Base-by-base conservation (phyloP, 2,888 invertebrate genomes). In the Leptinotarsa peninsularis region DNA sequence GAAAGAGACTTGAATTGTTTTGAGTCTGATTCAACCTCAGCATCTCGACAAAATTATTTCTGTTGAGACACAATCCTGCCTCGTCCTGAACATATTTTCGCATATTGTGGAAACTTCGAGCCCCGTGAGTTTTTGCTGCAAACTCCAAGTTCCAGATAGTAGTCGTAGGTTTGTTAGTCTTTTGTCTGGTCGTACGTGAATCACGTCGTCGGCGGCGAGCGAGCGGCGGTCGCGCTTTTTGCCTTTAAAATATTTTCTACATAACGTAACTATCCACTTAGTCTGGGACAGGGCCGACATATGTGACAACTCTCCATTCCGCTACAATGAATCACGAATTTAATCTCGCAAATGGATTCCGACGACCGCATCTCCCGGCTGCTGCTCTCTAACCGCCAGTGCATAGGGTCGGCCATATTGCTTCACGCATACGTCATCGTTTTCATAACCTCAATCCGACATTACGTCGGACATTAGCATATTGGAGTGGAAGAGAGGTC, bases 331-430 rank as follows among this genome's bases (percentile, higher is more conserved):
- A 91, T 91, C 91, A 91, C 90, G 91, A 91, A 90, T 90, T 92
- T 93, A 93, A 93, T 93, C 91, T 92, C 91, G 89, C 92, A 92
- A 93, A 93, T 93, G 92, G 91, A 90, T 88, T 87, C 89, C 81
- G 89, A 89, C 86, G 89, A 89, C 86, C 86, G 83, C 86, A 86
- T 84, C 79, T 82, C 69, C 63, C 60, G 43, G 67, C 63, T 10
- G 23, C n/a, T 52, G 63, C 76, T 58, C 71, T 67, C 71, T 75
- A 75, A 78, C 77, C 76, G 75, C 76, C 77, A 72, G 76, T 67
- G 73, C 75, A 75, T 73, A 73, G 80, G 83, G 81, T 81, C 84
- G 82, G 86, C 87, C 88, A 88, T 88, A 88, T 88, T 88, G 88
- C 85, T 81, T 80, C 75, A 80, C 83, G 85, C 87, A 87, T 88